Percentiles rank a stretch among this genome's conserved stretches.
phyloP scores from a whole-genome alignment of 2,113 vertebrate genomes.

The Calyptommatus sinebrachiatus region DNA sequence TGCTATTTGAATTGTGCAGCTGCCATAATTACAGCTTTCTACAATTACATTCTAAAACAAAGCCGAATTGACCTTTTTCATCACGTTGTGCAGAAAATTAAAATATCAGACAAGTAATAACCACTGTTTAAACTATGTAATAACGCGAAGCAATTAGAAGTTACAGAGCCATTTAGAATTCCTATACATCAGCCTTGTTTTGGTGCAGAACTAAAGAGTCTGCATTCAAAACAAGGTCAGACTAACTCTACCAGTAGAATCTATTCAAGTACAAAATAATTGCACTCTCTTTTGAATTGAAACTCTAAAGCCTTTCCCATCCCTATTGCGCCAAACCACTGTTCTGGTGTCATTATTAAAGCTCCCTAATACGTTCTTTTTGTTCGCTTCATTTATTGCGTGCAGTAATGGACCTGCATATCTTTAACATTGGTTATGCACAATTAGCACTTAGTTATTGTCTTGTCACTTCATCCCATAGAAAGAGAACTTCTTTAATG shows the following conservation, averaged over 20 bases:
- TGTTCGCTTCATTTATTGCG: constrained; percentile 75
- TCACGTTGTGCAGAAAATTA: constrained; percentile 72
- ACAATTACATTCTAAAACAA: constrained; percentile 66
- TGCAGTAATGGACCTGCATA: constrained; percentile 70
- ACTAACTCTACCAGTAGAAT: constrained; percentile 41
- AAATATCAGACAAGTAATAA: constrained; percentile 75
- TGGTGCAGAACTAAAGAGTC: constrained; percentile 63
- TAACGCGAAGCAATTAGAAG: constrained; percentile 75
- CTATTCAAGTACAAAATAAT: constrained; percentile 59
- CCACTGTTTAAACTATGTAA: constrained; percentile 70
- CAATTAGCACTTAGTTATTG: constrained; percentile 90
- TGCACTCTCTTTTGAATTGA: constrained; percentile 54
- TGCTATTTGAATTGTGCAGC: constrained; percentile 63
- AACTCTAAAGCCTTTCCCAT: constrained; percentile 64
- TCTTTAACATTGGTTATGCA: constrained; percentile 83
- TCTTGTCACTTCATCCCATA: constrained; percentile 84
- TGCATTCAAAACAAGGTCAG: constrained; percentile 53
- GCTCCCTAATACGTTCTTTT: constrained; percentile 72
- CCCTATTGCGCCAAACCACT: constrained; percentile 53
- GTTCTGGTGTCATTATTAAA: constrained; percentile 71
- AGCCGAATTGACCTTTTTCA: constrained; percentile 72
- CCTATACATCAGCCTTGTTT: constrained; percentile 73
- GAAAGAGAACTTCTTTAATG: constrained; percentile 84
- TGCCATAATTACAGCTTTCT: constrained; percentile 62
- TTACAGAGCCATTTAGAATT: constrained; percentile 72